phyloP scores from a whole-genome alignment of 2,888 invertebrate species.

The Leucophora obtusa region DNA sequence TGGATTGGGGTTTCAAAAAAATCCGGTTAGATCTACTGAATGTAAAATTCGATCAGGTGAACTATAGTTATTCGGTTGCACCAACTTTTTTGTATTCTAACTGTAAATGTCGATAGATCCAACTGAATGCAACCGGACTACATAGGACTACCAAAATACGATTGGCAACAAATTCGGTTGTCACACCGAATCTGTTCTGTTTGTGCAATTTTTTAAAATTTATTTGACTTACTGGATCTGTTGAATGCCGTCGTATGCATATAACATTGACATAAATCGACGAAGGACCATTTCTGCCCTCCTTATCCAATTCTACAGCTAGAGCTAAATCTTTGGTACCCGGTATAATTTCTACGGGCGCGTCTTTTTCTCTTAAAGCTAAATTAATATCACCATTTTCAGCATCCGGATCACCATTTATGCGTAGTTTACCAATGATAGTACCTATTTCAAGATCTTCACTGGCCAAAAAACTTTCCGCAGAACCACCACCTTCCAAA shows the following conservation, averaged over 20 bases:
- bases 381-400: conserved; percentile 87
- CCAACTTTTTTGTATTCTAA: no score
- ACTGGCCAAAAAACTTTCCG: conserved; percentile 93
- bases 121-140: no score
- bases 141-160: no score
- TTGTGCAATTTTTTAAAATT: conserved; percentile 4
- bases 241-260: conserved; percentile 88
- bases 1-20: no score
- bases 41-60: no score
- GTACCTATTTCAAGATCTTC: conserved; percentile 91
- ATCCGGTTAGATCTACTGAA: no score
- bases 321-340: conserved; percentile 90
- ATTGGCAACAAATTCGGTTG: no score
- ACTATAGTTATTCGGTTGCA: no score
- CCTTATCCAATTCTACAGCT: conserved; percentile 88
- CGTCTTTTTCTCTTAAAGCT: conserved; percentile 87
- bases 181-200: no score
- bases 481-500: conserved; percentile 92
- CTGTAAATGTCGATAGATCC: no score
- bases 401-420: conserved; percentile 88
- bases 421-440: conserved; percentile 87
- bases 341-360: conserved; percentile 87
- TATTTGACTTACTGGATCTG: conserved; percentile 84
- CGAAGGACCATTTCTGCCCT: conserved; percentile 89
- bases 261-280: conserved; percentile 92